Percentiles rank a stretch among this genome's conserved stretches.
phyloP scores from a whole-genome alignment of 1,140 invertebrate genomes.

The Neelides sp. region DNA sequence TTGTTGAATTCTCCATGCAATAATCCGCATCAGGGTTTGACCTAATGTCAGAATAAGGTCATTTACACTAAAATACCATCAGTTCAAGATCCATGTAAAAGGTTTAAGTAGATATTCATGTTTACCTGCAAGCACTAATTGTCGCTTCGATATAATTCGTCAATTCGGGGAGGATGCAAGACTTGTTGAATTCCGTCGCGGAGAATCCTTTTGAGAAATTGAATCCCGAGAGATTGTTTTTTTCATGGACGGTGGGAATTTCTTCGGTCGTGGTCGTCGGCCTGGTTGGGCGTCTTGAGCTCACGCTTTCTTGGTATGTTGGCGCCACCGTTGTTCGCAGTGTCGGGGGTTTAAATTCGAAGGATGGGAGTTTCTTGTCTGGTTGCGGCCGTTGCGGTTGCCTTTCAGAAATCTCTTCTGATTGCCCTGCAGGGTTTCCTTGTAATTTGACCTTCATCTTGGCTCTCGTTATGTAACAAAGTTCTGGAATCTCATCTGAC shows the following conservation, averaged over 20 bases:
- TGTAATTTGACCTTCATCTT: constrained; percentile 15
- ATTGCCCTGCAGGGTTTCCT: too few species aligned
- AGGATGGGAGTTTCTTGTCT: not conserved
- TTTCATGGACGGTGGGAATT: too few species aligned
- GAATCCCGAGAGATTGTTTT: too few species aligned
- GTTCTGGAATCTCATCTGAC: constrained; percentile 18
- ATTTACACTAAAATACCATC: too few species aligned
- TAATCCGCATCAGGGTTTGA: constrained; percentile 20
- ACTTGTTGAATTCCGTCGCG: not conserved
- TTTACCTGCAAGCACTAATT: constrained; percentile 18
- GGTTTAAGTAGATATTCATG: not conserved
- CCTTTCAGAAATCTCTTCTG: constrained; percentile 4
- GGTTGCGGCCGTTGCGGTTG: not conserved
- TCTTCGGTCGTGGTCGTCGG: too few species aligned
- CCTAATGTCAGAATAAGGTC: too few species aligned
- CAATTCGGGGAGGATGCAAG: constrained; percentile 22
- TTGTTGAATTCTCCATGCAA: constrained; percentile 8
- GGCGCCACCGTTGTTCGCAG: not conserved
- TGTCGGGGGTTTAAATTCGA: not conserved
- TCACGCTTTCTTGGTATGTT: not conserved
- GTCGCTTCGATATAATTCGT: constrained; percentile 22
- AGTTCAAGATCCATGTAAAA: too few species aligned
- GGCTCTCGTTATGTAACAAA: constrained; percentile 25
- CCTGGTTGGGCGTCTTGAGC: too few species aligned
- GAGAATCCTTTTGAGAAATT: not conserved